phyloP scores from a whole-genome alignment of 2,888 invertebrate species.

The Cataglyphis livida region DNA sequence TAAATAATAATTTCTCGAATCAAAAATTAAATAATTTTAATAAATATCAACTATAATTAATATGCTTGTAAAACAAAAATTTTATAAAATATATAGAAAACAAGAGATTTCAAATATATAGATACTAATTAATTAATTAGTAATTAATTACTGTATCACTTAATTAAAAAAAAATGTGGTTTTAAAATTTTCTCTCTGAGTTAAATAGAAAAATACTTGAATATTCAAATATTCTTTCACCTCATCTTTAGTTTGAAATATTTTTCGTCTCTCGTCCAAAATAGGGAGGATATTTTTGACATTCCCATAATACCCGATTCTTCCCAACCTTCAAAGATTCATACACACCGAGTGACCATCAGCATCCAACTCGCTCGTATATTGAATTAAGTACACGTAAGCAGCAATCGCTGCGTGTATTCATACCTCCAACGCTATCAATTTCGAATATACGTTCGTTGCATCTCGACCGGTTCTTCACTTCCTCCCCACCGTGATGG shows the following conservation, averaged over 20 bases:
- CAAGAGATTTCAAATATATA: neutral
- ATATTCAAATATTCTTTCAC: neutral
- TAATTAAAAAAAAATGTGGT: no score
- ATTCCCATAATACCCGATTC: conserved; percentile 24
- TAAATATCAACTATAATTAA: no score
- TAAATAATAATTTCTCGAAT: no score
- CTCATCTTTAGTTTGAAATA: neutral
- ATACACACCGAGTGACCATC: neutral
- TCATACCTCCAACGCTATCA: conserved; percentile 66
- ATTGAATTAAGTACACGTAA: conserved; percentile 41
- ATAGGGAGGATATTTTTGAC: neutral
- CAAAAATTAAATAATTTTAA: no score
- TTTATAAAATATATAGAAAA: neutral
- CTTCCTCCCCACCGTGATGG: conserved; percentile 21
- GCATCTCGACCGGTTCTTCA: conserved; percentile 66
- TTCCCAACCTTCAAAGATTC: neutral
- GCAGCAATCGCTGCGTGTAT: conserved; percentile 27
- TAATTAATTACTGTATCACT: no score
- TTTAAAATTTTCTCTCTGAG: no score
- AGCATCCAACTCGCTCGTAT: neutral
- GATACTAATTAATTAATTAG: no score
- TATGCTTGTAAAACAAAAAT: neutral
- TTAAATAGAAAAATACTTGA: neutral
- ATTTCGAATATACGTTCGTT: conserved; percentile 66
- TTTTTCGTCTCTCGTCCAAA: neutral